A percentile compares a stretch with the other conserved stretches of the same genome.
phyloP scores from a whole-genome alignment of 2,888 invertebrate species.

The Sicus ferrugineus region DNA sequence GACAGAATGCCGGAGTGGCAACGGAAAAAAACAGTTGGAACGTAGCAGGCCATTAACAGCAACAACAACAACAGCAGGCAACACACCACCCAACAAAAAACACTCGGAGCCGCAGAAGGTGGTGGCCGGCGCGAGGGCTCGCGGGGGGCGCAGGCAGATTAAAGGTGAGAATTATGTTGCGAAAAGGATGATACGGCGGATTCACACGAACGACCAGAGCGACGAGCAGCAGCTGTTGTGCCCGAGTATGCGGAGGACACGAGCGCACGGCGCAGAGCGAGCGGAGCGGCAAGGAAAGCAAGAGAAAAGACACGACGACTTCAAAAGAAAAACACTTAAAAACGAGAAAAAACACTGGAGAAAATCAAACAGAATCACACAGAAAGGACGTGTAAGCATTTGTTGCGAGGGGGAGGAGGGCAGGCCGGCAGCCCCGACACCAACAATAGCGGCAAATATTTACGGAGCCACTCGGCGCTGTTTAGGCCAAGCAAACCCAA shows the following conservation, averaged over 20 bases:
- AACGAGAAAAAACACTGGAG: conserved; percentile 1
- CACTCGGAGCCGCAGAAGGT: background rate
- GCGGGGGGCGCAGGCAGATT: background rate
- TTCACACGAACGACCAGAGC: conserved; percentile 19
- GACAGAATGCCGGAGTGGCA: background rate
- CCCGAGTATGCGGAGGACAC: conserved; percentile 9
- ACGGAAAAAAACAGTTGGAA: background rate
- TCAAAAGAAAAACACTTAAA: conserved; percentile 17
- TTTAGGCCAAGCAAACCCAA: background rate
- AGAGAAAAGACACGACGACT: background rate
- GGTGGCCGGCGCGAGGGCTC: background rate
- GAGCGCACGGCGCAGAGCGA: background rate
- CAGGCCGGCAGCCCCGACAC: background rate
- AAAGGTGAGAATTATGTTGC: conserved; percentile 25
- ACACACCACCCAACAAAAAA: background rate
- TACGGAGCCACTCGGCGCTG: conserved; percentile 3
- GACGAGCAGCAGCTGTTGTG: conserved; percentile 22
- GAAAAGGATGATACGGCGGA: conserved; percentile 30
- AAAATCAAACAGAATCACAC: background rate
- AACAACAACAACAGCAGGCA: conserved; percentile 11
- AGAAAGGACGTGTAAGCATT: conserved; percentile 28
- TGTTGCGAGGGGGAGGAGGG: conserved; percentile 1
- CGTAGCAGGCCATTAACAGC: conserved; percentile 18
- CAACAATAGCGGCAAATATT: conserved; percentile 10
- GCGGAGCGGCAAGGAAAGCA: background rate